These are phyloP conservation scores for Protonibea diacanthus DNA, from an alignment of 2,797 vertebrate genomes.

Conservation along the genomic window DNA sequence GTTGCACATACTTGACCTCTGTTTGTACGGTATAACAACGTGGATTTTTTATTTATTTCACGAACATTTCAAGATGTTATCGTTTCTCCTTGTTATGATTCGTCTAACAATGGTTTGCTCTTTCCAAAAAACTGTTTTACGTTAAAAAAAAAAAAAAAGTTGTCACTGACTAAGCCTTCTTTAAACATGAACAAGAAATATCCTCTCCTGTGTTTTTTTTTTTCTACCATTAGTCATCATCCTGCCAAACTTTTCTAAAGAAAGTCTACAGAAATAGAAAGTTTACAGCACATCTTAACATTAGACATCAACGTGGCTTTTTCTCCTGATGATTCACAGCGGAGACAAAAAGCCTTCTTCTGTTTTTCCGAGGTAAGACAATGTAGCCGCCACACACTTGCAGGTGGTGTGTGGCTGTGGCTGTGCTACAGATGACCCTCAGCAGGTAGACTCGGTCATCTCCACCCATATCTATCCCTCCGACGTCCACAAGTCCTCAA, in stretches of 20 bases:
- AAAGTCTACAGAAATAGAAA: slow-evolving; percentile 9
- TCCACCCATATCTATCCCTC: slow-evolving; percentile 1
- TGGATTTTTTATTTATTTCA: neutral
- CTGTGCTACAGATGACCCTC: slow-evolving; percentile 45
- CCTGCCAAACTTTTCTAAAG: slow-evolving; percentile 24
- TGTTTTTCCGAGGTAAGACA: slow-evolving; percentile 25
- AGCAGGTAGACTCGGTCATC: slow-evolving; percentile 23
- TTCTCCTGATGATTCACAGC: slow-evolving; percentile 40
- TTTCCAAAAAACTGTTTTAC: neutral
- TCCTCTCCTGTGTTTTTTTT: neutral
- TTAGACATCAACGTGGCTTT: slow-evolving; percentile 22
- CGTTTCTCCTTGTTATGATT: neutral
- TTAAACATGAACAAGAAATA: neutral
- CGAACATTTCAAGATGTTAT: neutral
- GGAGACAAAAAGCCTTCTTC: neutral
- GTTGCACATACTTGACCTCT: neutral
- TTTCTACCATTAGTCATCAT: slow-evolving; percentile 21
- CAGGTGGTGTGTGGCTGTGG: slow-evolving; percentile 12
- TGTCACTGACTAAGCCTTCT: neutral
- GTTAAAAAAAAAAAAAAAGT: neutral
- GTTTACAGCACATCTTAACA: slow-evolving; percentile 22
- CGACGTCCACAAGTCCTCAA: slow-evolving; percentile 18
- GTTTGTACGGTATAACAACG: neutral
- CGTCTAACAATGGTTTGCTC: neutral
- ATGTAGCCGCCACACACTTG: slow-evolving; percentile 1